Evolutionary conservation across 2,113 vertebrate species (phyloP).

Genomic region (Melanerpes formicivorus): DNA sequence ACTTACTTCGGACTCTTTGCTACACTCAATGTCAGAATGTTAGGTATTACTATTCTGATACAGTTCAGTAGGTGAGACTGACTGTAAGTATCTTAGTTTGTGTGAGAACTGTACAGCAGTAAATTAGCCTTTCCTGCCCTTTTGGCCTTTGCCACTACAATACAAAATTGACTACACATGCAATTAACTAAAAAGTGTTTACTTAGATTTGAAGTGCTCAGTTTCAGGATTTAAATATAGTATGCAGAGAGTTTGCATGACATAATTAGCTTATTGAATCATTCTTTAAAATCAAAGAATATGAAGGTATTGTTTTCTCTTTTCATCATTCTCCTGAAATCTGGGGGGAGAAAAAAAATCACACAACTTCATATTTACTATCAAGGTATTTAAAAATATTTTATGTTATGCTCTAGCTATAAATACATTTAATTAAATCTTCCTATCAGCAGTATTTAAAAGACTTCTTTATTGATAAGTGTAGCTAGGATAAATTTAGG

Average conservation of each 20-base stretch:
- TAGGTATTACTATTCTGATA: neutral
- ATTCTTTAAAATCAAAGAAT: constrained; percentile 43
- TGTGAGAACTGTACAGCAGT: rapidly evolving
- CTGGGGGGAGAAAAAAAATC: neutral
- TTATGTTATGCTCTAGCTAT: constrained; percentile 27
- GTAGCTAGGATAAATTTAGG: constrained; percentile 28
- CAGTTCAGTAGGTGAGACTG: neutral
- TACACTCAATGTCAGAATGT: neutral
- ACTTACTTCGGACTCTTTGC: neutral
- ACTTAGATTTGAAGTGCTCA: neutral
- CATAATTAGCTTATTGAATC: constrained; percentile 33
- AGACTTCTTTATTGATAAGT: constrained; percentile 46
- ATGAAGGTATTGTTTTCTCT: constrained; percentile 2
- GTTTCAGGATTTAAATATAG: neutral
- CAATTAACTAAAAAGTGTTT: neutral
- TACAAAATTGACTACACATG: neutral
- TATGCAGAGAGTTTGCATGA: neutral
- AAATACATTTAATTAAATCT: constrained; percentile 62
- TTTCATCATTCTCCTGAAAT: constrained; percentile 31
- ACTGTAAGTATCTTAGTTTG: neutral
- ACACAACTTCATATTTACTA: neutral
- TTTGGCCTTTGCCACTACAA: neutral
- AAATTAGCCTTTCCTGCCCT: neutral
- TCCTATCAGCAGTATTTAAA: constrained; percentile 41
- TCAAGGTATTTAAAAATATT: constrained; percentile 43